phyloP scores from a whole-genome alignment of 2,888 invertebrate genomes.

The Athalia cordata region DNA sequence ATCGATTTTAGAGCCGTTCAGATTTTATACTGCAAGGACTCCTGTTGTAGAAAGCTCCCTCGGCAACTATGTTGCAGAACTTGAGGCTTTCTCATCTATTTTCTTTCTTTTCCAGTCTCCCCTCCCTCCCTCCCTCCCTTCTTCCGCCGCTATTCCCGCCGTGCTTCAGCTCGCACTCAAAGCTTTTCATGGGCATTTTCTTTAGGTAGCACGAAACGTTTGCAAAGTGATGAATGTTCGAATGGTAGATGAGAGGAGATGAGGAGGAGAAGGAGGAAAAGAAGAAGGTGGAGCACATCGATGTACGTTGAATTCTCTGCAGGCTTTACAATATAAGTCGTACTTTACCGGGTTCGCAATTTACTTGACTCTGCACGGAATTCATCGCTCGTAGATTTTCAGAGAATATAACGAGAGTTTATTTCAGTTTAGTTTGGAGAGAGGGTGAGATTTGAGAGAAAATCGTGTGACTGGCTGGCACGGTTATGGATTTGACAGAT shows the following conservation, averaged over 20 bases:
- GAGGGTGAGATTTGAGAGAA: no score
- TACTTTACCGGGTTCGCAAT: no score
- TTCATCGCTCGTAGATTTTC: no score
- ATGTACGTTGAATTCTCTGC: no score
- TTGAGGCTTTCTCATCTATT: slow-evolving; percentile 9
- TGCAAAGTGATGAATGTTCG: neutral
- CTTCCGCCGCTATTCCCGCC: neutral
- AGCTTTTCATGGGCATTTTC: slow-evolving; percentile 14
- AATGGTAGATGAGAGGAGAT: neutral
- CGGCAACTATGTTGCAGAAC: slow-evolving; percentile 6
- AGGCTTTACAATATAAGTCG: no score
- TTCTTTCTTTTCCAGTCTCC: slow-evolving; percentile 1
- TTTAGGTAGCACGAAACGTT: slow-evolving; percentile 7
- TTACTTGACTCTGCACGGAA: no score
- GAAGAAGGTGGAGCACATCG: neutral
- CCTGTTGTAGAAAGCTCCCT: neutral
- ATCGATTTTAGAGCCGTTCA: slow-evolving; percentile 13
- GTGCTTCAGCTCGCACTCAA: slow-evolving; percentile 22
- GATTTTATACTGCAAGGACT: slow-evolving; percentile 3
- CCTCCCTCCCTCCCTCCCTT: neutral
- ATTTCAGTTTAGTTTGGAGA: no score
- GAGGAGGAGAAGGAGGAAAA: neutral
- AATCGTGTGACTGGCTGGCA: no score
- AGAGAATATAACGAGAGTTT: no score
- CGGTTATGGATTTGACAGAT: no score